phyloP scores from a whole-genome alignment of 2,113 vertebrate genomes.

The Dryoscopus gambensis region DNA sequence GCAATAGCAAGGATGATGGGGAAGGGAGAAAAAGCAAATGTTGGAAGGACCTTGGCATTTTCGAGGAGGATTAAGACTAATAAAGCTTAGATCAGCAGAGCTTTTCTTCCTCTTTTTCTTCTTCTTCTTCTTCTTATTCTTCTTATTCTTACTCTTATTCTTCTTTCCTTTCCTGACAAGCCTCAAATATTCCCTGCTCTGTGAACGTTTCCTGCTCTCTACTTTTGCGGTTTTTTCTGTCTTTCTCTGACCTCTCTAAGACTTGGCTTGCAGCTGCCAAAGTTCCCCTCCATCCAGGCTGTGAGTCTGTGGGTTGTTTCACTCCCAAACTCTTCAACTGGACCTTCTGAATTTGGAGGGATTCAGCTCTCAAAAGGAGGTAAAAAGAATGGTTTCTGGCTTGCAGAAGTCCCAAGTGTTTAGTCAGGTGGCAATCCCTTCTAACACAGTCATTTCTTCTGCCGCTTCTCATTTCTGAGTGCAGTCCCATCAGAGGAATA shows the following conservation, averaged over 20 bases:
- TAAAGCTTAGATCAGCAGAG: not conserved
- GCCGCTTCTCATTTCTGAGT: not conserved
- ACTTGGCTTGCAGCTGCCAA: not conserved
- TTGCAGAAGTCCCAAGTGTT: not conserved
- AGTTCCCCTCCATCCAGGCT: not conserved
- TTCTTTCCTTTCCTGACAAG: not conserved
- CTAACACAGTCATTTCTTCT: not conserved
- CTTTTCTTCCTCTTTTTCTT: not conserved
- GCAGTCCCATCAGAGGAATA: not conserved
- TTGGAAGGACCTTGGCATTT: not conserved
- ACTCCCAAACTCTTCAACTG: not conserved
- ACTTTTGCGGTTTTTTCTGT: not conserved
- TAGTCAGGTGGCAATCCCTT: not conserved
- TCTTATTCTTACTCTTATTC: not conserved
- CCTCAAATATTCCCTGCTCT: not conserved
- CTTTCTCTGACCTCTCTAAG: not conserved
- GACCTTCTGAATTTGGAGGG: not conserved
- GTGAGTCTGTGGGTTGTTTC: not conserved
- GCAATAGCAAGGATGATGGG: not conserved
- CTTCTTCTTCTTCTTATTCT: not conserved
- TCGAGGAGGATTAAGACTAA: not conserved
- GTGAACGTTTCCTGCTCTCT: not conserved
- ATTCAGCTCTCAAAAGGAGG: not conserved
- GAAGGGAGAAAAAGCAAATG: not conserved
- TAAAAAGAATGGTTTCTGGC: not conserved